These are phyloP conservation scores for Kradibia gibbosae DNA, from an alignment of 1,140 invertebrate species.

Conservation along the genomic window DNA sequence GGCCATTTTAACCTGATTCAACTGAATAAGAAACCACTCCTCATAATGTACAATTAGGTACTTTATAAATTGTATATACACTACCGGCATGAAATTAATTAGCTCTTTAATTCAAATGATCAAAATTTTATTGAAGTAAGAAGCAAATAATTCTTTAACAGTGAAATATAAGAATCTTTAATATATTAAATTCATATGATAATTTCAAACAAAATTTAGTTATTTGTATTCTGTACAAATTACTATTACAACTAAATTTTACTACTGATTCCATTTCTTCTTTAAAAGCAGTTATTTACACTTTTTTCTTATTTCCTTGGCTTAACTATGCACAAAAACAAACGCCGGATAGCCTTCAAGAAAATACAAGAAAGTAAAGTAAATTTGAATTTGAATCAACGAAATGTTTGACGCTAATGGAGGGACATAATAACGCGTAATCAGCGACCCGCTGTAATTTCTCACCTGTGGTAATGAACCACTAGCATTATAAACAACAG, in stretches of 20 bases:
- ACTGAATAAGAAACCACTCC: constrained; percentile 1
- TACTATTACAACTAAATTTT: neutral
- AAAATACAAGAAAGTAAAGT: neutral
- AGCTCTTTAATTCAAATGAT: neutral
- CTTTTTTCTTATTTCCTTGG: neutral
- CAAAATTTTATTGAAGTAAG: too few relatives aligned
- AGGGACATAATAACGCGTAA: constrained; percentile 34
- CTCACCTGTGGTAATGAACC: constrained; percentile 18
- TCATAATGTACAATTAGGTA: neutral
- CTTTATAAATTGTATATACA: neutral
- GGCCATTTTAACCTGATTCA: constrained; percentile 29
- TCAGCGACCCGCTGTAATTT: constrained; percentile 34
- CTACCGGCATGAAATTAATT: neutral
- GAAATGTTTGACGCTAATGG: constrained; percentile 8
- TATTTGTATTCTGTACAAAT: neutral
- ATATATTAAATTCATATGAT: neutral
- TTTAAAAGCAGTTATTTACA: neutral
- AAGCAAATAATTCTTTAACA: too few relatives aligned
- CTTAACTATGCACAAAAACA: neutral
- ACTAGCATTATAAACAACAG: neutral
- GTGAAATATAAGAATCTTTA: too few relatives aligned
- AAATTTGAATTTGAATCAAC: constrained; percentile 42
- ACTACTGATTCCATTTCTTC: neutral
- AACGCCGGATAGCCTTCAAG: neutral
- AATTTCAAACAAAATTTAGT: neutral